Base-by-base conservation (phyloP, 2,797 vertebrate species). In the Alcedo quadribrachys region DNA sequence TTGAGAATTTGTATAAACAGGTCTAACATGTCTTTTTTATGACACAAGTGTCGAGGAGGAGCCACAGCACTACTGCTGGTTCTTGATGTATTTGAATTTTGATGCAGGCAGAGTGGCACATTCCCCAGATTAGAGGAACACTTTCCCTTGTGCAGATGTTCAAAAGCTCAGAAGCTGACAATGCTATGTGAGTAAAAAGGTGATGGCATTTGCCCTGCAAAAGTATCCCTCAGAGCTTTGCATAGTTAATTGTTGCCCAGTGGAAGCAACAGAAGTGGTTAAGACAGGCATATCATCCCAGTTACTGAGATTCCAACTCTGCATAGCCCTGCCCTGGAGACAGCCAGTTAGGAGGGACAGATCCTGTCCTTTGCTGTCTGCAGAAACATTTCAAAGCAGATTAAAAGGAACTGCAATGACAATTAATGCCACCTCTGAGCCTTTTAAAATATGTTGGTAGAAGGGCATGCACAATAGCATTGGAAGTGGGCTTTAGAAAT, bases 341-440 rank as follows among this genome's bases (percentile, higher is more conserved):
- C 8, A 63, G 28, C 9, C 57, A 45, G 24, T 40, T 25, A 14
- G 58, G 33, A 54, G 54, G 65, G 24, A 9, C 21, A 32, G 9
- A 7, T 75, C 33, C 50, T 74, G 33, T 35, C 46, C 58, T 68
- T 71, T 65, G 28, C 60, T 84, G 27, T 43, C 55, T 88, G 63
- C 51, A 81, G 78, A 79, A 66, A 32, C 43, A 25, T 84, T 84
- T 73, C 55, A 71, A 69, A 93, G 63, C 63, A 68, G 55, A 20
- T 62, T 20, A 75, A 87, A 83, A 85, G 14, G 4, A 77, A 27
- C 22, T 9, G 37, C 7, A 15, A 1, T 46, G 63, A 81, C 85
- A 88, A 78, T 25, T 24, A 30, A 7, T 42, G 22, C 33, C 35
- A 50, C 48, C 35, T 79, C 54, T 46, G 68, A 37, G 35, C n/a